Conservation (phyloP, 2,888 invertebrate genomes). For the Selenia dentaria region DNA sequence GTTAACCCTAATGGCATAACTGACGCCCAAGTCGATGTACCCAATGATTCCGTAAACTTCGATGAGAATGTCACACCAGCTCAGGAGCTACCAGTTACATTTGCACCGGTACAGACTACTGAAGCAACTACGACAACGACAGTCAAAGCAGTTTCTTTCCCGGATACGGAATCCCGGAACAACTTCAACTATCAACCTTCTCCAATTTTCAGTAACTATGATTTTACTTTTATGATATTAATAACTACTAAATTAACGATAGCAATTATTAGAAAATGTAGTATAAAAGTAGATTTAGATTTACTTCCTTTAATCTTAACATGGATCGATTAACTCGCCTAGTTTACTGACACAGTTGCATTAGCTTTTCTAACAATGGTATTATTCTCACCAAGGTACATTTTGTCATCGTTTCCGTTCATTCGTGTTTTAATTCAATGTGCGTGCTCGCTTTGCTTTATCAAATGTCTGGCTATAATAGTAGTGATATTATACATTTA, state of each 20-base stretch:
- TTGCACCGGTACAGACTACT: background rate
- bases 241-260: too few species aligned
- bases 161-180: conserved; percentile 25
- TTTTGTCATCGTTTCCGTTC: conserved; percentile 6
- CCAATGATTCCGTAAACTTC: conserved; percentile 28
- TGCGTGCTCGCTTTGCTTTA: background rate
- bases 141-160: conserved; percentile 10
- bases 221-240: too few species aligned
- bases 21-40: conserved; percentile 20
- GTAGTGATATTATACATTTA: too few species aligned
- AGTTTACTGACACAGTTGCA: background rate
- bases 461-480: background rate
- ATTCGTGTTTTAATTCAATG: conserved; percentile 6
- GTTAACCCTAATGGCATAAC: conserved; percentile 14
- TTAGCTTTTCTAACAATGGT: conserved; percentile 7
- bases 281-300: too few species aligned
- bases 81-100: conserved; percentile 1
- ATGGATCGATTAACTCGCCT: too few species aligned
- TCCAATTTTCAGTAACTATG: conserved; percentile 30
- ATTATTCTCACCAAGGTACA: background rate
- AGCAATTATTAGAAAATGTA: too few species aligned
- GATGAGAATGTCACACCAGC: conserved; percentile 6
- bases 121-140: background rate
- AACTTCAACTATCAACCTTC: conserved; percentile 28
- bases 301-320: background rate